These are phyloP conservation scores for Nymphalis polychloros DNA, from an alignment of 2,888 invertebrate genomes.

Conservation along the genomic window DNA sequence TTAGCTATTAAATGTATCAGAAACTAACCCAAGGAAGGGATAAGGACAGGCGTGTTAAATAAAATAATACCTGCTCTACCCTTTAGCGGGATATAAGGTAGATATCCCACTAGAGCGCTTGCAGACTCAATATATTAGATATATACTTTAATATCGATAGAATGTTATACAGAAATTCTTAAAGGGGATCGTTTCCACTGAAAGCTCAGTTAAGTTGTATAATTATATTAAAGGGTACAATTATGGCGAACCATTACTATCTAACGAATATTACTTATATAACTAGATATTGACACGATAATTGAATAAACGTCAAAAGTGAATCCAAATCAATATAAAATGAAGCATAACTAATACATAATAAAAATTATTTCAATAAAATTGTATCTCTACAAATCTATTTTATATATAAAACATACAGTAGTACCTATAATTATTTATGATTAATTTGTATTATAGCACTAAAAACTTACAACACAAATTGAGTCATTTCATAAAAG, in stretches of 20 bases:
- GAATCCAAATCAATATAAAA: slow-evolving; percentile 52
- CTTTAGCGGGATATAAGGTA: slow-evolving; percentile 17
- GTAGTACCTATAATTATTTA: slow-evolving; percentile 57
- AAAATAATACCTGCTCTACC: slow-evolving; percentile 30
- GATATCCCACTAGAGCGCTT: slow-evolving; percentile 21
- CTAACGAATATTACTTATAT: slow-evolving; percentile 61
- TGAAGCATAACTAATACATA: slow-evolving; percentile 48
- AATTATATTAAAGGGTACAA: slow-evolving; percentile 52
- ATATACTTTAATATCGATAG: slow-evolving; percentile 75
- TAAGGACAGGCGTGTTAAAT: slow-evolving; percentile 14
- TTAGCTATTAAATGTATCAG: too few relatives aligned
- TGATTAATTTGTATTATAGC: slow-evolving; percentile 64
- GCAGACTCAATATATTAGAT: slow-evolving; percentile 46
- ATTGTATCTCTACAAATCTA: slow-evolving; percentile 52
- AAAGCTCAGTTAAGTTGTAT: slow-evolving; percentile 65
- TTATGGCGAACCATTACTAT: slow-evolving; percentile 67
- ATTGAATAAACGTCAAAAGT: slow-evolving; percentile 66
- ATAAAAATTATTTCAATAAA: slow-evolving; percentile 47
- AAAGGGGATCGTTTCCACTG: slow-evolving; percentile 64
- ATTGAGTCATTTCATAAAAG: slow-evolving; percentile 38
- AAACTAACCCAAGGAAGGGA: background rate
- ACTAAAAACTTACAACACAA: slow-evolving; percentile 44
- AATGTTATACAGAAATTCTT: slow-evolving; percentile 73
- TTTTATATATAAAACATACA: slow-evolving; percentile 51
- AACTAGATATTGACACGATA: slow-evolving; percentile 71